These are phyloP conservation scores for Onychomys torridus DNA, from an alignment of 2,797 vertebrate species.

Conservation along the genomic window DNA sequence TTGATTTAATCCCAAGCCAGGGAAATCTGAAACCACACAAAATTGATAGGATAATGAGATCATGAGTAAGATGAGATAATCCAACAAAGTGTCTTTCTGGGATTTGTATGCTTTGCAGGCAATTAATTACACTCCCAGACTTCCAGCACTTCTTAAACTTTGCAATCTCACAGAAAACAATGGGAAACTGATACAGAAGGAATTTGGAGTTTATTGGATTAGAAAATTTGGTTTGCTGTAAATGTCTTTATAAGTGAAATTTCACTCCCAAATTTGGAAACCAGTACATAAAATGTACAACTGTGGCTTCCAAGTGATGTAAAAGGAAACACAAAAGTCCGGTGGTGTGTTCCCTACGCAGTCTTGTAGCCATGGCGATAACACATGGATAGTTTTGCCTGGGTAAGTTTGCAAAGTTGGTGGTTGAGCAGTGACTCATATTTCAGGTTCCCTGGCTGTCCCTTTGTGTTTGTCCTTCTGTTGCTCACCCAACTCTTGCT, in stretches of 20 bases:
- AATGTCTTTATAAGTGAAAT: conserved; percentile 11
- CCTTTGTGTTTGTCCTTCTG: conserved; percentile 44
- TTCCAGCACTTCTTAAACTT: conserved; percentile 20
- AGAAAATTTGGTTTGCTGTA: conserved; percentile 52
- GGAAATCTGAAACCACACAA: conserved; percentile 70
- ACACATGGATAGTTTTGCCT: not conserved
- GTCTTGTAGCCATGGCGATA: not conserved
- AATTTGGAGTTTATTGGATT: conserved; percentile 36
- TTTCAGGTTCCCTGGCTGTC: not conserved
- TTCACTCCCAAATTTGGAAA: conserved; percentile 46
- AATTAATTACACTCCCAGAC: conserved; percentile 45
- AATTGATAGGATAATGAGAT: conserved; percentile 58
- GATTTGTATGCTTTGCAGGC: not conserved
- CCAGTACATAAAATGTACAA: not conserved
- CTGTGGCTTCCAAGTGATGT: not conserved
- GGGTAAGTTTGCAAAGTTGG: conserved; percentile 3
- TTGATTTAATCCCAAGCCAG: conserved; percentile 70
- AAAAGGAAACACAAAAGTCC: not conserved
- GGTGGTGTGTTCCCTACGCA: not conserved
- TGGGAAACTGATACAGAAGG: conserved; percentile 18
- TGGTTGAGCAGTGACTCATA: conserved; percentile 47
- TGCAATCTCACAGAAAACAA: conserved; percentile 25
- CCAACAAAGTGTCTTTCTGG: conserved; percentile 40
- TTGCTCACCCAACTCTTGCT: not conserved
- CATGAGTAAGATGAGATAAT: conserved; percentile 55